Conservation (phyloP, 2,113 vertebrate species). For the Okapia johnstoni region DNA sequence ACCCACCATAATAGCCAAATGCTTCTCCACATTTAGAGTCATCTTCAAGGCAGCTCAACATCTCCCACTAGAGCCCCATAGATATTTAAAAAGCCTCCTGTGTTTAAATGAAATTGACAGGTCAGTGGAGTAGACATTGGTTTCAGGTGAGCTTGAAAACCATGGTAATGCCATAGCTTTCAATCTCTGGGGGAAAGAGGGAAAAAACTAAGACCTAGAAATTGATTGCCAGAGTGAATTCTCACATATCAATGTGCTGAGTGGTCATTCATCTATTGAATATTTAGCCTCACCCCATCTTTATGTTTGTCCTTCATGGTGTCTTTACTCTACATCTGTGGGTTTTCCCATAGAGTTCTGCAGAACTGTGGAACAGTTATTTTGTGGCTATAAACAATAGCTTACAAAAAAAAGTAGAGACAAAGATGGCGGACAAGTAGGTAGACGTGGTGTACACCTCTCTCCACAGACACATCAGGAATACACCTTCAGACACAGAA, state of each 20-base stretch:
- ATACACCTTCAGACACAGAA: not conserved
- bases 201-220: not conserved
- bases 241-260: not conserved
- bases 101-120: not conserved
- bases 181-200: accelerated
- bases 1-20: not conserved
- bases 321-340: not conserved
- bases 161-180: not conserved
- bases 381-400: not conserved
- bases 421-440: not conserved
- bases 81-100: not conserved
- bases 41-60: not conserved
- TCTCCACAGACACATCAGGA: not conserved
- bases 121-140: not conserved
- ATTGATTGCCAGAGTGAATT: not conserved
- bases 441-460: not conserved
- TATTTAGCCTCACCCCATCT: not conserved
- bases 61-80: not conserved
- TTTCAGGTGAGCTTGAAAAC: not conserved
- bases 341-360: not conserved
- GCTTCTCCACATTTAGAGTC: not conserved
- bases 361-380: not conserved
- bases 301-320: not conserved
- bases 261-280: too few relatives aligned
- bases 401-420: not conserved